A percentile compares a stretch with the other conserved stretches of the same genome.
Evolutionary conservation across 2,113 vertebrate species (phyloP).

Genomic region (Meriones unguiculatus): DNA sequence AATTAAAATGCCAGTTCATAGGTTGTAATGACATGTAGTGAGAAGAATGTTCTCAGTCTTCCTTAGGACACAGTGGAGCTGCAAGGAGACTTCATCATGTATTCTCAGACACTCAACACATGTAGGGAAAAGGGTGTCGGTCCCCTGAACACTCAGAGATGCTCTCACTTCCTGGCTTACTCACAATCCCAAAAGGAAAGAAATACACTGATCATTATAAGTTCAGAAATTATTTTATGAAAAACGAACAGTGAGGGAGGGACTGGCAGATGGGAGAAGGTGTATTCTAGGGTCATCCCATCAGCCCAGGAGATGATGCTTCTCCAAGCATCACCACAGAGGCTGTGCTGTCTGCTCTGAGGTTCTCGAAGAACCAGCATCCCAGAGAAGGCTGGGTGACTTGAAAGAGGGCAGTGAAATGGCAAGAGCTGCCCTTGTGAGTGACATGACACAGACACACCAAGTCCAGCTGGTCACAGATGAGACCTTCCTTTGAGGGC

Average conservation of each 20-base stretch:
- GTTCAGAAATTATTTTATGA: not conserved
- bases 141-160: not conserved
- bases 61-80: not conserved
- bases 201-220: not conserved
- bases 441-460: not conserved
- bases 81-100: not conserved
- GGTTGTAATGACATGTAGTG: not conserved
- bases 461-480: not conserved
- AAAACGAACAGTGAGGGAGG: not conserved
- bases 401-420: constrained; percentile 49
- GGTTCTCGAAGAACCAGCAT: not conserved
- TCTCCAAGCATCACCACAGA: rapidly evolving
- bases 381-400: not conserved
- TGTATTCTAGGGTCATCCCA: not conserved
- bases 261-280: not conserved
- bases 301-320: not conserved
- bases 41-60: not conserved
- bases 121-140: not conserved
- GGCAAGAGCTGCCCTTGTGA: not conserved
- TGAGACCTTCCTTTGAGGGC: not conserved
- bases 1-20: not conserved
- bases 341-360: not conserved
- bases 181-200: not conserved
- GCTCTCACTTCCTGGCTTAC: constrained; percentile 7
- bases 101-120: constrained; percentile 22